Base-by-base conservation (phyloP, 2,888 invertebrate species). In the Diaprepes abbreviatus region DNA sequence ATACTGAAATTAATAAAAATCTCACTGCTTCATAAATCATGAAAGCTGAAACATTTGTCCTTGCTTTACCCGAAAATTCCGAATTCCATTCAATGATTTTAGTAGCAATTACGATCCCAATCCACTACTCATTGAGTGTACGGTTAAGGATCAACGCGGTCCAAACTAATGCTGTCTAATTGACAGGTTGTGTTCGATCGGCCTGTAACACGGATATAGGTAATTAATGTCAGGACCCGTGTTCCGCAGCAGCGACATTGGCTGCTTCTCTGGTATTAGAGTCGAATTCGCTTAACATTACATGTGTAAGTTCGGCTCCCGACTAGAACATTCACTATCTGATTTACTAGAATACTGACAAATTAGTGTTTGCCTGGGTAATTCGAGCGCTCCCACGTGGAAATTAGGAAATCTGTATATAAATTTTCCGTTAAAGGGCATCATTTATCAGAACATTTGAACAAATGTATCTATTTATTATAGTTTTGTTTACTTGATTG, bases 191-290 rank as follows among this genome's bases (percentile, higher is more conserved):
- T 83, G 83, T 83, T 82, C 83, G 81, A 83, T 82, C 81, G 82
- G 77, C 75, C 78, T 77, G 80, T 81, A 82, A 83, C 83, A 83
- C 82, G 83, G 83, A 84, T 84, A 82, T 83, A 83, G 83, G 83
- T 84, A 84, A 84, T 84, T 83, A 84, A 83, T 82, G 84, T 84
- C 84, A 83, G 81, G 80, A 82, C 82, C 83, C 83, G 82, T 82
- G 83, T 83, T 82, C 80, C 60, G 65, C 70, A 58, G 59, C 36
- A 52, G 45, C 50, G 67, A 62, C 54, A 45, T 54, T 54, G 57
- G 71, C 69, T 71, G 69, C 58, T 54, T 71, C 71, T 67, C 67
- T 66, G 74, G 77, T 70, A 81, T 81, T 80, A 80, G 77, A 79
- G 79, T 77, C 77, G 78, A 79, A 79, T 79, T 80, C 79, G 79